Evolutionary conservation across 2,888 invertebrate species (phyloP), one percentile per base, ranked within the genome.

Genomic region (Papilio elwesi): DNA sequence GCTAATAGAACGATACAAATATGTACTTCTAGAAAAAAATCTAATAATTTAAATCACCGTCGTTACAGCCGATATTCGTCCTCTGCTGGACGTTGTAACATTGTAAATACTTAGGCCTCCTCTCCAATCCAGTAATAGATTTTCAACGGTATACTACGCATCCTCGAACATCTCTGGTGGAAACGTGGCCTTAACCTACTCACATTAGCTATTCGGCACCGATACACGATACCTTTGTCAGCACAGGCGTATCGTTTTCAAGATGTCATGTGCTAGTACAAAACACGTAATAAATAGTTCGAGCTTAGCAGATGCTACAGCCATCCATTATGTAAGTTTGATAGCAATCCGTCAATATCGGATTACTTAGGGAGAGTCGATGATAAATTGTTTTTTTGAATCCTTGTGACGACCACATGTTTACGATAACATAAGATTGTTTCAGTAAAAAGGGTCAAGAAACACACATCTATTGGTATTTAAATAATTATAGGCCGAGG

Each of bases 211-310:
- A 47, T 62, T 51, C 10, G 43, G 12, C 16, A 26, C 26, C n/a
- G 69, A 59, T 36, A 71, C 51, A 0, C 47, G 73, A 74, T 71
- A 71, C 67, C 15, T 53, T 71, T 74, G 72, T 55, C 68, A 26
- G 26, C 26, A 26, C 26, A 74, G 53, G 65, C 11, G 65, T 74
- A 74, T 76, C 74, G 62, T 63, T 76, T 76, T 73, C 76, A 70
- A 68, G 43, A 69, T 57, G 73, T 66, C 73, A 73, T 73, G 43
- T 69, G 72, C 55, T 73, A 12, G 43, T 64, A 64, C 68, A 64
- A 11, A 73, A 73, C 48, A 43, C 43, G 9, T 43, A 43, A 43
- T 43, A 43, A 43, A 43, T 43, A 43, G 43, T 43, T 9, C 43
- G 43, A 43, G 43, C 43, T 7, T 43, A 43, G 9, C 43, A 43